Evolutionary conservation across 2,797 vertebrate genomes (phyloP).

Genomic region (Paedocypris micromegethes): DNA sequence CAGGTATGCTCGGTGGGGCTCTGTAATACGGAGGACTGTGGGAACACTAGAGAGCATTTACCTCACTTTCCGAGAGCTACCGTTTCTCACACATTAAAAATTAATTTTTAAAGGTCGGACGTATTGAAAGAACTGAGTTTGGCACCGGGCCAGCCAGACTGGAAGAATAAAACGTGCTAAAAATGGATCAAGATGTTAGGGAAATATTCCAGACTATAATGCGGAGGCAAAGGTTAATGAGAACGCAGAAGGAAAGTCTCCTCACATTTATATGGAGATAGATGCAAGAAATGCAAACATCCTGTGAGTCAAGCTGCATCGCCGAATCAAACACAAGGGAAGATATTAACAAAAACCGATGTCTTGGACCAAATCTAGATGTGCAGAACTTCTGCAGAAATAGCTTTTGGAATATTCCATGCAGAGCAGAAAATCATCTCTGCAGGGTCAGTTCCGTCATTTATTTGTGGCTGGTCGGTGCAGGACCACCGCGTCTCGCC

Average conservation of each 20-base stretch:
- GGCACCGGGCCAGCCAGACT: slow-evolving; percentile 2
- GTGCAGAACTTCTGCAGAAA: slow-evolving; percentile 34
- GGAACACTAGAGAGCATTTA: slow-evolving; percentile 30
- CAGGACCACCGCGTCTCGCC: slow-evolving; percentile 37
- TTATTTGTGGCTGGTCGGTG: slow-evolving; percentile 45
- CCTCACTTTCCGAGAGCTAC: slow-evolving; percentile 23
- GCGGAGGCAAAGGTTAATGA: slow-evolving; percentile 12
- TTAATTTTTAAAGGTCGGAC: slow-evolving; percentile 20
- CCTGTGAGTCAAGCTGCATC: slow-evolving; percentile 38
- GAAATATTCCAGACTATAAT: slow-evolving; percentile 42
- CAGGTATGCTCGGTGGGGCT: slow-evolving; percentile 52
- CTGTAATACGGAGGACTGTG: slow-evolving; percentile 34
- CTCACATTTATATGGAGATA: slow-evolving; percentile 46
- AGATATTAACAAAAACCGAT: no score
- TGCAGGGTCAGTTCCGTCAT: slow-evolving; percentile 44
- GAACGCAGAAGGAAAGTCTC: slow-evolving; percentile 43
- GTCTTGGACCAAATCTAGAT: slow-evolving; percentile 3
- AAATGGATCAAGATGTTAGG: slow-evolving; percentile 14
- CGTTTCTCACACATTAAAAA: slow-evolving; percentile 16
- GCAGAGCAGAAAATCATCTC: slow-evolving; percentile 31
- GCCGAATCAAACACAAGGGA: slow-evolving; percentile 3
- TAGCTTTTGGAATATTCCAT: slow-evolving; percentile 20
- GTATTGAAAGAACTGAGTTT: slow-evolving; percentile 6
- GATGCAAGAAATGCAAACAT: slow-evolving; percentile 50
- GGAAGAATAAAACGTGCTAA: not conserved